Conservation (phyloP, 2,888 invertebrate genomes). For the Athalia circularis region DNA sequence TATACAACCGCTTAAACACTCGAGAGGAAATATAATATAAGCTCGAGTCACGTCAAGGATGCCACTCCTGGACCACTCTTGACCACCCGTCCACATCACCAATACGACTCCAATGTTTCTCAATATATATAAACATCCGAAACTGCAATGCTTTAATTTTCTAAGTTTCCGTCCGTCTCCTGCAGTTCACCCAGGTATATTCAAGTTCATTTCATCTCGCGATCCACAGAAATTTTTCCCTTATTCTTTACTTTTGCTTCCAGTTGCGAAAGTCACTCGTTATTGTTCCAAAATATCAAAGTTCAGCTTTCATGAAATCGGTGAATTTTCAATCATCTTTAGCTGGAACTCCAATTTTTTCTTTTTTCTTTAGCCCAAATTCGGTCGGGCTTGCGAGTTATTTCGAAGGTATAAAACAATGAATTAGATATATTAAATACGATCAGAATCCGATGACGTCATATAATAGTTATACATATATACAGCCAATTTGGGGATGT, state of each 20-base stretch:
- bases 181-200: too few species aligned
- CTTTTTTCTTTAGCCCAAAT: too few species aligned
- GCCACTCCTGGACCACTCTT: slow-evolving; percentile 41
- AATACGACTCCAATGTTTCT: slow-evolving; percentile 35
- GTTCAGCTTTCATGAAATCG: too few species aligned
- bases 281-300: too few species aligned
- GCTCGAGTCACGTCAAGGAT: slow-evolving; percentile 46
- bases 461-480: neutral
- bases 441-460: slow-evolving; percentile 26
- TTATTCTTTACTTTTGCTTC: too few species aligned
- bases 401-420: slow-evolving; percentile 18
- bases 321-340: too few species aligned
- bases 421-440: neutral
- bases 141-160: slow-evolving; percentile 11
- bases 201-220: too few species aligned
- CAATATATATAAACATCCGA: slow-evolving; percentile 37
- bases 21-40: slow-evolving; percentile 53
- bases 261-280: too few species aligned
- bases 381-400: too few species aligned
- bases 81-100: slow-evolving; percentile 32
- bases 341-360: too few species aligned
- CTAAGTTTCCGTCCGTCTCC: too few species aligned
- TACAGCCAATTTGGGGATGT: slow-evolving; percentile 44
- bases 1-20: slow-evolving; percentile 73
- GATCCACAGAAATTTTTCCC: too few species aligned